Evolutionary conservation across 2,113 vertebrate species (phyloP).

Genomic region (Sphaerodactylus townsendi): DNA sequence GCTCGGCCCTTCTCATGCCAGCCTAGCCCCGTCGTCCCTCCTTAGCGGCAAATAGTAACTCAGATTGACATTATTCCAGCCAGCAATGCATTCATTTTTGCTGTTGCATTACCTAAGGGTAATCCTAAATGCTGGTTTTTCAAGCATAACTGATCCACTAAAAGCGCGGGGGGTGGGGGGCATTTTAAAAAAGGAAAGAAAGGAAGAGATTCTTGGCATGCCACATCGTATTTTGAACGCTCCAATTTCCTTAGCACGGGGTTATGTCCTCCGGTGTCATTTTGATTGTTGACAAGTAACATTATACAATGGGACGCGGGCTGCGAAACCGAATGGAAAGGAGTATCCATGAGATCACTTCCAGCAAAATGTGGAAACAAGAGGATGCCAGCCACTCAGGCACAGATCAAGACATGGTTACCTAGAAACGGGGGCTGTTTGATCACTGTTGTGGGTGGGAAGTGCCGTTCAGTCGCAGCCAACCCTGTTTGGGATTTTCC

Average conservation of each 20-base stretch:
- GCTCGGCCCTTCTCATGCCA: conserved; percentile 54
- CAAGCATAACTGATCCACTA: conserved; percentile 68
- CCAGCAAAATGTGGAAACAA: conserved; percentile 45
- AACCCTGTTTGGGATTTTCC: no score
- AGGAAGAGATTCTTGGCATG: conserved; percentile 5
- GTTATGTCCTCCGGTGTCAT: conserved; percentile 54
- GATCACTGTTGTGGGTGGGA: not conserved
- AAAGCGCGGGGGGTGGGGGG: conserved; percentile 49
- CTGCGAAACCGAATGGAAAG: conserved; percentile 61
- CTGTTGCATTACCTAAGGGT: conserved; percentile 72
- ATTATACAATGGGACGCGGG: conserved; percentile 51
- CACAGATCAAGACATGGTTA: conserved; percentile 42
- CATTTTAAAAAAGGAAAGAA: no score
- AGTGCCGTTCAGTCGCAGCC: no score
- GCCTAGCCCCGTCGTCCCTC: conserved; percentile 57
- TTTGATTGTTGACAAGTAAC: conserved; percentile 20
- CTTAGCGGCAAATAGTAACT: conserved; percentile 66
- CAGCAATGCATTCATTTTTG: conserved; percentile 30
- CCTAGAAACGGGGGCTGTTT: not conserved
- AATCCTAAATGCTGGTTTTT: conserved; percentile 71
- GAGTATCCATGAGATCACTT: conserved; percentile 49
- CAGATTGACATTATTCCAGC: conserved; percentile 61
- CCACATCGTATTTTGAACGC: conserved; percentile 58
- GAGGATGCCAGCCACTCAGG: conserved; percentile 36
- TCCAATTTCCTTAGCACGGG: conserved; percentile 44